phyloP scores from a whole-genome alignment of 2,797 vertebrate genomes.

The Todus mexicanus region DNA sequence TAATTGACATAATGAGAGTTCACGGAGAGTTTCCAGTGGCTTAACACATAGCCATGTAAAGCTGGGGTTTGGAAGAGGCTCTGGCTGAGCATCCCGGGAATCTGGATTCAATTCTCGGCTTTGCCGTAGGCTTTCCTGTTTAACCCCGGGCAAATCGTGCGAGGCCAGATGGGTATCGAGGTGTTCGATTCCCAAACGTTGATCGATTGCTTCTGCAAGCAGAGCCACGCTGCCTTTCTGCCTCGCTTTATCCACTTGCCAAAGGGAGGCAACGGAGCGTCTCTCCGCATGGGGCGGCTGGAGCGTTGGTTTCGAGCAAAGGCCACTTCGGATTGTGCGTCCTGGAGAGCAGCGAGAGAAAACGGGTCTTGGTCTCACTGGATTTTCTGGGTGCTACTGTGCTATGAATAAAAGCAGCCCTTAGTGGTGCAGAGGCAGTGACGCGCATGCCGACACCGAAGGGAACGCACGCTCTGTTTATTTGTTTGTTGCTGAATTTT shows the following conservation, averaged over 20 bases:
- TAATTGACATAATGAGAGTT: constrained; percentile 50
- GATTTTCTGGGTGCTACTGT: not conserved
- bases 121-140: not conserved
- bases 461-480: not conserved
- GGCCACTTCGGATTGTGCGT: not conserved
- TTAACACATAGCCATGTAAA: not conserved
- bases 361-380: not conserved
- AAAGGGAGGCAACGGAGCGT: not conserved
- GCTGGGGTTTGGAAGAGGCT: not conserved
- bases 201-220: not conserved
- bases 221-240: not conserved
- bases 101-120: constrained; percentile 52
- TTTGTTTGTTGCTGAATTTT: not conserved
- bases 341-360: not conserved
- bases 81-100: not conserved
- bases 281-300: not conserved
- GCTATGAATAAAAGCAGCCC: not conserved
- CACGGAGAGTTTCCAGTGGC: constrained; percentile 30
- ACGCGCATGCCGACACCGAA: not conserved
- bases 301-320: not conserved
- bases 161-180: not conserved
- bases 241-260: not conserved
- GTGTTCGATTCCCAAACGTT: not conserved
- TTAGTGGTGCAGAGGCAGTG: not conserved
- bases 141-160: not conserved